These are phyloP conservation scores for Drosophila virilis DNA, from an alignment of 1,140 invertebrate genomes.

Conservation along the genomic window DNA sequence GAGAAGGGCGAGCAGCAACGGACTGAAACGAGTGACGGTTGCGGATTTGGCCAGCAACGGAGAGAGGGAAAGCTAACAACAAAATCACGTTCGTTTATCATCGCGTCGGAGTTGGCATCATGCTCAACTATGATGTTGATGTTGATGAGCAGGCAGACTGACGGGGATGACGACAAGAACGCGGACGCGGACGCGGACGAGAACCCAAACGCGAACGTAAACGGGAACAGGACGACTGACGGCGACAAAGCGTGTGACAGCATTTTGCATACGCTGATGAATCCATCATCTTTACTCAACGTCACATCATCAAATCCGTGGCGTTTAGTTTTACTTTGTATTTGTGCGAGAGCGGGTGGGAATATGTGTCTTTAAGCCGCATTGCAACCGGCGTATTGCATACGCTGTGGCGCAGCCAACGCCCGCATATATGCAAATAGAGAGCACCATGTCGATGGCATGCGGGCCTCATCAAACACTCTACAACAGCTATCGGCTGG, in stretches of 20 bases:
- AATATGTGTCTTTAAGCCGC: conserved; percentile 23
- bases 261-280: conserved; percentile 83
- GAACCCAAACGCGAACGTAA: conserved; percentile 2
- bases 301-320: conserved; percentile 79
- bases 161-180: conserved; percentile 39
- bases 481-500: conserved; percentile 36
- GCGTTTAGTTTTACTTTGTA: conserved; percentile 73
- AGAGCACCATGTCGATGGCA: conserved; percentile 23
- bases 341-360: not conserved
- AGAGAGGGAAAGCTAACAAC: conserved; percentile 61
- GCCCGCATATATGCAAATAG: conserved; percentile 51
- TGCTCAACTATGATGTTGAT: conserved; percentile 74
- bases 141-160: conserved; percentile 74
- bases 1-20: not conserved
- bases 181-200: not conserved
- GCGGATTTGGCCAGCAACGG: conserved; percentile 59
- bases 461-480: conserved; percentile 65
- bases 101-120: conserved; percentile 63
- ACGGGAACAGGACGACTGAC: conserved; percentile 40
- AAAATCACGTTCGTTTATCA: conserved; percentile 81
- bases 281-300: conserved; percentile 82
- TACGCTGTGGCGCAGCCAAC: conserved; percentile 19
- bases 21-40: conserved; percentile 13
- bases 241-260: conserved; percentile 80
- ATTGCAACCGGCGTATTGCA: conserved; percentile 36